Percentiles rank a stretch among this genome's conserved stretches.
Evolutionary conservation across 2,113 vertebrate genomes (phyloP).

Genomic region (Mormyrus lacerda): DNA sequence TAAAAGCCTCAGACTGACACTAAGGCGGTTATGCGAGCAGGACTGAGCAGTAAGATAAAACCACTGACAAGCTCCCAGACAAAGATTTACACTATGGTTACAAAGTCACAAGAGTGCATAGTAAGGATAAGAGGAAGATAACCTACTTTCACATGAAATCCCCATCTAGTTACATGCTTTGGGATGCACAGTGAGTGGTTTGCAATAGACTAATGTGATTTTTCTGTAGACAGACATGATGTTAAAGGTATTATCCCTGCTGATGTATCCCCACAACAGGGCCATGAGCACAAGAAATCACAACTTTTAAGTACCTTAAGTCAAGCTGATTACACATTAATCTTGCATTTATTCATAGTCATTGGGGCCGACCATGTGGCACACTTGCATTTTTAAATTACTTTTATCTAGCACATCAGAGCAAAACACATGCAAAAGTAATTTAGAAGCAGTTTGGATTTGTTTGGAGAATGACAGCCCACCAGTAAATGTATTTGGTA

Average conservation of each 20-base stretch:
- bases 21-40: background rate
- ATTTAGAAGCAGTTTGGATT: background rate
- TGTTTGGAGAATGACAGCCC: background rate
- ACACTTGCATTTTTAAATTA: background rate
- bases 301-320: background rate
- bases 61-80: background rate
- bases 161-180: background rate
- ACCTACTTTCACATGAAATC: constrained; percentile 12
- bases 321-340: constrained; percentile 3
- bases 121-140: constrained; percentile 37
- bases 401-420: background rate
- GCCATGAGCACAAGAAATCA: background rate
- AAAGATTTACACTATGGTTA: background rate
- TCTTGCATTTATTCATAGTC: background rate
- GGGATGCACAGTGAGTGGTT: background rate
- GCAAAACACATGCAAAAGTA: background rate
- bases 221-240: background rate
- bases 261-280: background rate
- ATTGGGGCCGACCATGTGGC: background rate
- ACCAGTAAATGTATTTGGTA: background rate
- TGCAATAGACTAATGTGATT: background rate
- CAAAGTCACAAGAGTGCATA: constrained; percentile 18
- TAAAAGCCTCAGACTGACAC: background rate
- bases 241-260: background rate
- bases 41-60: background rate